These are phyloP conservation scores for Coronaproctus castanopsis DNA, from an alignment of 2,888 invertebrate genomes.

Conservation along the genomic window DNA sequence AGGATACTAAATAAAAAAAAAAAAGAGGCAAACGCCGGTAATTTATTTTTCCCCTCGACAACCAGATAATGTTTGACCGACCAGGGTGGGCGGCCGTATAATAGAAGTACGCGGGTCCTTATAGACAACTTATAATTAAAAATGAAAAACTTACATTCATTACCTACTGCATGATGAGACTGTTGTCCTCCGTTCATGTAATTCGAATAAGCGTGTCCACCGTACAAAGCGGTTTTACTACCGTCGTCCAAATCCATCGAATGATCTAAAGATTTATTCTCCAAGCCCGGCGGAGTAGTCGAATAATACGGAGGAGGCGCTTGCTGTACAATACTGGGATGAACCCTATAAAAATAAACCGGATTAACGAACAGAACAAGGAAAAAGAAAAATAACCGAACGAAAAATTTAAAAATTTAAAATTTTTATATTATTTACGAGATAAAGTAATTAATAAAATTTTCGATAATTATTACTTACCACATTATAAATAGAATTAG, in stretches of 20 bases:
- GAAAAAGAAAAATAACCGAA: not conserved
- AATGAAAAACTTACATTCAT: slow-evolving; percentile 8
- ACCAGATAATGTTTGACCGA: too few species aligned
- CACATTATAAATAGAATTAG: not conserved
- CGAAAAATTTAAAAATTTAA: too few species aligned
- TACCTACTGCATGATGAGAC: too few species aligned
- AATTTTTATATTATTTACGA: too few species aligned
- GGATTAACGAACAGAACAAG: not conserved
- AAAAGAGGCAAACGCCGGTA: too few species aligned
- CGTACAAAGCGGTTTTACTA: slow-evolving; percentile 35
- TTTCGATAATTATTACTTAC: not conserved
- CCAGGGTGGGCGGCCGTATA: too few species aligned
- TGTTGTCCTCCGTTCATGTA: slow-evolving; percentile 4
- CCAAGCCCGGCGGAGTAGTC: slow-evolving; percentile 66
- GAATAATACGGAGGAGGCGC: slow-evolving; percentile 78
- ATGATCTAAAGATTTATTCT: slow-evolving; percentile 78
- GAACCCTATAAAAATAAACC: slow-evolving; percentile 30
- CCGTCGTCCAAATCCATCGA: slow-evolving; percentile 75
- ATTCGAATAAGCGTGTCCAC: slow-evolving; percentile 13
- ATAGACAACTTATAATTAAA: too few species aligned
- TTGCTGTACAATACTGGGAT: slow-evolving; percentile 65
- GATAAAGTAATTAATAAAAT: too few species aligned
- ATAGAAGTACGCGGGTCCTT: too few species aligned
- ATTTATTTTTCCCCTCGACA: too few species aligned
- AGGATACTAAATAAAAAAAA: too few species aligned